phyloP scores from a whole-genome alignment of 2,888 invertebrate species.

The Troilus luridus region DNA sequence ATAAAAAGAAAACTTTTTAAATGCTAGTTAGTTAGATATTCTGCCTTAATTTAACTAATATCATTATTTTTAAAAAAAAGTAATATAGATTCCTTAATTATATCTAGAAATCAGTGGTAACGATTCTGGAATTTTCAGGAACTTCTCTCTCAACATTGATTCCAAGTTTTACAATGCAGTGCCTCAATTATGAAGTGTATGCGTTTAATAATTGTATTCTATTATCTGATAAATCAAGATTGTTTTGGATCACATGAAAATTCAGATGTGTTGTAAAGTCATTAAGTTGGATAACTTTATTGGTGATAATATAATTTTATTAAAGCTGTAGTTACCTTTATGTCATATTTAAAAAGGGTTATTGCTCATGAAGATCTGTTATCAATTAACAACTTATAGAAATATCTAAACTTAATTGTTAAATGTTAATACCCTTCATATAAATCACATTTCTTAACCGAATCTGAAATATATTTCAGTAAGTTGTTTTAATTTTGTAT shows the following conservation, averaged over 20 bases:
- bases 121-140: no score
- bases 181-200: no score
- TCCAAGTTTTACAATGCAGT: no score
- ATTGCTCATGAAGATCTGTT: slow-evolving; percentile 9
- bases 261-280: not conserved
- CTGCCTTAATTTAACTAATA: no score
- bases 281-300: not conserved
- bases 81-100: no score
- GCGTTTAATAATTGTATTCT: no score
- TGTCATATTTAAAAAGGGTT: not conserved
- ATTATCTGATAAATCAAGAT: not conserved
- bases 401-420: not conserved
- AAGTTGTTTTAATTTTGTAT: not conserved
- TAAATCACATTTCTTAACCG: not conserved
- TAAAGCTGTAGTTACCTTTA: slow-evolving; percentile 21
- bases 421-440: not conserved
- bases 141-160: no score
- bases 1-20: no score
- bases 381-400: not conserved
- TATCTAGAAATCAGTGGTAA: no score
- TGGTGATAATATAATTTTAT: not conserved
- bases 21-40: no score
- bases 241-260: not conserved
- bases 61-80: no score
- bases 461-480: not conserved